Base-by-base conservation (phyloP, 2,888 invertebrate genomes). In the Melanchra persicariae region DNA sequence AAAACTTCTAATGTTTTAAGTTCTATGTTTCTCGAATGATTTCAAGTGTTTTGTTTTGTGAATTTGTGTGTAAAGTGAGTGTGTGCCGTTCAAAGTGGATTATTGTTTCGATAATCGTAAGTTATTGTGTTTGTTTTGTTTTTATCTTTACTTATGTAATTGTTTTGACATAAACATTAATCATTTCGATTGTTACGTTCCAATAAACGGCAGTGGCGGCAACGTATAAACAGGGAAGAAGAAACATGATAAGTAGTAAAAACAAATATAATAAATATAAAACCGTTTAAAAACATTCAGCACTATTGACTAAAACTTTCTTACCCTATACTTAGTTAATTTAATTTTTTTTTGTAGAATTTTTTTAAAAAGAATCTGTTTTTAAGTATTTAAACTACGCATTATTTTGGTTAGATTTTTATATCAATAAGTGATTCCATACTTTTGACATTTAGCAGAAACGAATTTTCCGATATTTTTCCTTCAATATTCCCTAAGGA, bases 31-130 rank as follows among this genome's bases (percentile, higher is more conserved):
- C 51, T 64, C 65, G 62, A 37, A 77, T 74, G 26, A 70, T 68
- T 74, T 67, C 40, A 67, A 57, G 70, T 81, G 81, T 54, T 62
- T 71, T 69, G 54, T 72, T 81, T 34, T 43, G 84, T 85, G 85
- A 57, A 43, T 73, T 68, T 67, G 62, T 61, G 85, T 77, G 34
- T 6, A 52, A 55, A 70, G 70, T 83, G 81, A 73, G 55, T 72
- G 55, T 71, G 59, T 77, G 73, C n/a, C 51, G 22, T 51, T n/a
- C 19, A 26, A 52, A 77, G 74, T 67, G 84, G 85, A 85, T 84
- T 81, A 61, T 72, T 75, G 52, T 62, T 55, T 65, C 47, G 43
- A 30, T 47, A 52, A 59, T 74, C 37, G 84, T 84, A 63, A 78
- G 84, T 83, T 61, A 34, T 24, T 58, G 24, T 69, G 34, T 58